Conservation (phyloP, 2,797 vertebrate species). For the Mus minutoides region DNA sequence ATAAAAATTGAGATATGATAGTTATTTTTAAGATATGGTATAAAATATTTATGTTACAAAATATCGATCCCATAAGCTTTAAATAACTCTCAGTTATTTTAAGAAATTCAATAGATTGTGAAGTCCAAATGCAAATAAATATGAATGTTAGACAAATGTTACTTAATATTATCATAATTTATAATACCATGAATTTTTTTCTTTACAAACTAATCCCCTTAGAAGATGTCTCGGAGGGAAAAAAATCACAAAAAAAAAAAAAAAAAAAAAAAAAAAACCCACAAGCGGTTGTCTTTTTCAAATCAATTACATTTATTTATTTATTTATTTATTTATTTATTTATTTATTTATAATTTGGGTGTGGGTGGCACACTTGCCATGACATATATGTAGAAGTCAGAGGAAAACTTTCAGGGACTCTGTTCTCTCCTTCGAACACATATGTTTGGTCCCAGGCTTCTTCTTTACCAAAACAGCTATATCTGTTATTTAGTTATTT, state of each 20-base stretch:
- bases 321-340: no score
- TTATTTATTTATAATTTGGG: no score
- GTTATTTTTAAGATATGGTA: no score
- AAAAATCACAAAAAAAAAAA: no score
- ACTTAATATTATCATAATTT: background rate
- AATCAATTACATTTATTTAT: background rate
- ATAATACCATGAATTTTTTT: background rate
- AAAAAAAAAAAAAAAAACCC: no score
- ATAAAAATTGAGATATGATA: no score
- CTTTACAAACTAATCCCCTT: conserved; percentile 10
- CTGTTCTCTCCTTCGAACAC: background rate
- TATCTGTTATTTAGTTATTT: conserved; percentile 85
- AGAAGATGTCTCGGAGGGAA: background rate
- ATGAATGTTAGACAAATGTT: background rate
- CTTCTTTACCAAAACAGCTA: background rate
- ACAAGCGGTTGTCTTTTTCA: conserved; percentile 61
- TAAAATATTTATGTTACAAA: no score
- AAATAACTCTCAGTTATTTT: no score
- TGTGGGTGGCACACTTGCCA: background rate
- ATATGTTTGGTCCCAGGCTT: background rate
- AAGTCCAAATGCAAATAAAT: no score
- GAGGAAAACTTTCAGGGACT: background rate
- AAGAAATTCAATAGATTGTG: no score
- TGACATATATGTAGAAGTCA: background rate
- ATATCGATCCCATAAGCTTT: no score